Evolutionary conservation across 2,888 invertebrate species (phyloP).

Genomic region (Hyposoter didymator): DNA sequence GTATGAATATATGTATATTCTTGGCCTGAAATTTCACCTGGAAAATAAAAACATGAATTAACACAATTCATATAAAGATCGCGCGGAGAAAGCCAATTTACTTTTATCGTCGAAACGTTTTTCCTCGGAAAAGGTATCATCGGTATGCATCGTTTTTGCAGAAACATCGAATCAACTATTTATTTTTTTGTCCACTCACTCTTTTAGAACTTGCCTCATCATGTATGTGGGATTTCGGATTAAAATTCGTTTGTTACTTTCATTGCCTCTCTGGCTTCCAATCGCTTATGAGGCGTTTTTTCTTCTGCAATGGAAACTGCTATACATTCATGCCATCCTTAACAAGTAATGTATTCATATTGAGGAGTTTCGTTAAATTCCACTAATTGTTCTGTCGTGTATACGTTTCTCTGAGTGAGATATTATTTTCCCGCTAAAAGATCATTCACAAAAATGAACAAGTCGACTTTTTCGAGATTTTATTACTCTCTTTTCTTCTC

Average conservation of each 20-base stretch:
- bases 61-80: neutral
- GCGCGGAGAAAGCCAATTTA: conserved; percentile 29
- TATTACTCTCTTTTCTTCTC: conserved; percentile 12
- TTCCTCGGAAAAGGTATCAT: neutral
- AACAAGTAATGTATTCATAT: neutral
- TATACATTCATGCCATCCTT: neutral
- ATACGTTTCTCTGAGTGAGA: neutral
- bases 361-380: conserved; percentile 15
- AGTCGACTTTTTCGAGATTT: conserved; percentile 8
- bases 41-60: neutral
- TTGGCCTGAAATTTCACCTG: neutral
- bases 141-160: neutral
- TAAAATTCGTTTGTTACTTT: neutral
- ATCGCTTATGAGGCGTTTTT: neutral
- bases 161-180: neutral
- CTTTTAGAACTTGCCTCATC: conserved; percentile 1
- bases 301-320: neutral
- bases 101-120: conserved; percentile 1
- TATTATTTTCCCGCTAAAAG: neutral
- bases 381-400: neutral
- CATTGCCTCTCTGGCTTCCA: neutral
- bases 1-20: conserved; percentile 6
- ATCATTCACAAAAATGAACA: conserved; percentile 12
- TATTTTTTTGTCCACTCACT: neutral
- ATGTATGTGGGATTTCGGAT: neutral